Conservation (phyloP, 2,888 invertebrate species). For the Iphiclides podalirius region DNA sequence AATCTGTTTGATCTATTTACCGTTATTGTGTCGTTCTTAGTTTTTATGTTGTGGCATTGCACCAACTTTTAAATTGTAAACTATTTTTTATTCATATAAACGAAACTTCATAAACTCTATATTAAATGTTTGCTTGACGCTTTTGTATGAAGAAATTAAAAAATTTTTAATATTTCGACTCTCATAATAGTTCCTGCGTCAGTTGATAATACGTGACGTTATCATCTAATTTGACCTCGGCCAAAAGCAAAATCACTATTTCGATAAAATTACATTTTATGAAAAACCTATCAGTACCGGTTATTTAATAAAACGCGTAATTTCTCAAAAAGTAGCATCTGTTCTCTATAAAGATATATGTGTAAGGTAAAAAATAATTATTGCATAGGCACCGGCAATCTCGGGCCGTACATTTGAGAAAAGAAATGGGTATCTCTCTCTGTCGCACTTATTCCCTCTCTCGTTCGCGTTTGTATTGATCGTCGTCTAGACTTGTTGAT, state of each 20-base stretch:
- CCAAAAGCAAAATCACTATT: not conserved
- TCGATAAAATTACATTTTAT: not conserved
- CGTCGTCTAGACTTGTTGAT: slow-evolving; percentile 78
- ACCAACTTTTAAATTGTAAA: too few species aligned
- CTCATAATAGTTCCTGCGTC: too few species aligned
- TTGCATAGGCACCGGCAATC: slow-evolving; percentile 1
- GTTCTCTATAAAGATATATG: not conserved
- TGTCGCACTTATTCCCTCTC: slow-evolving; percentile 14
- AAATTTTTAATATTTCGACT: not conserved
- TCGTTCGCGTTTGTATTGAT: slow-evolving; percentile 62
- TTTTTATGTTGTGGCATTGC: too few species aligned
- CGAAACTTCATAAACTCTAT: too few species aligned
- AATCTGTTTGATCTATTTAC: too few species aligned
- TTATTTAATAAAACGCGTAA: not conserved
- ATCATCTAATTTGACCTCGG: not conserved
- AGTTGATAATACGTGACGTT: not conserved
- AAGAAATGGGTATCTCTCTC: slow-evolving; percentile 43
- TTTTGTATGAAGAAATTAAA: not conserved
- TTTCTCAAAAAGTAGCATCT: not conserved
- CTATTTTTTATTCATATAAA: too few species aligned
- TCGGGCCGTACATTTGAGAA: slow-evolving; percentile 25
- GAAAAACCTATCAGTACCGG: not conserved
- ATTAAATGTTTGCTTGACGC: not conserved
- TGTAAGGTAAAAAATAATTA: slow-evolving; percentile 5
- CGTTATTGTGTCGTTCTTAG: too few species aligned